Conservation (phyloP, 2,888 invertebrate genomes). For the Campoletis raptor region DNA sequence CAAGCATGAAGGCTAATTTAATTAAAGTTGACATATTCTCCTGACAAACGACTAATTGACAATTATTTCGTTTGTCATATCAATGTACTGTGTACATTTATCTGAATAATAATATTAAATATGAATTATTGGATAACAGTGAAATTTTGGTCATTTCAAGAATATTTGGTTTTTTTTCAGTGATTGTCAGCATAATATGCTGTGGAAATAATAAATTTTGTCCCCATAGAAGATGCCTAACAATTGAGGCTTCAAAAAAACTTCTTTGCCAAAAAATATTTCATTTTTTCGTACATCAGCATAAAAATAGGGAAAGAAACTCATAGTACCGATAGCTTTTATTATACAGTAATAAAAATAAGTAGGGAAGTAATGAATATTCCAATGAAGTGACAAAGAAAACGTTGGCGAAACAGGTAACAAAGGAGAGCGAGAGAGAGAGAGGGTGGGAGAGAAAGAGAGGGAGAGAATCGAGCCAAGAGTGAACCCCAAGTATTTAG, state of each 20-base stretch:
- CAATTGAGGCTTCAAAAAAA: neutral
- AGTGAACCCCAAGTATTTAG: slow-evolving; percentile 19
- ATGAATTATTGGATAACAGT: neutral
- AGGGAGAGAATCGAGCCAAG: slow-evolving; percentile 19
- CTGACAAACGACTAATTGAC: neutral
- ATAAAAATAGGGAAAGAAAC: neutral
- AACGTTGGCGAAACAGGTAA: neutral
- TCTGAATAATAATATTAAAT: neutral
- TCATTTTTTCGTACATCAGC: neutral
- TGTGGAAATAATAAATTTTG: neutral
- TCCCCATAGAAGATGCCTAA: too few relatives aligned
- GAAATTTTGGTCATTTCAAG: neutral
- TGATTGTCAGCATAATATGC: neutral
- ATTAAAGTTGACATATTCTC: neutral
- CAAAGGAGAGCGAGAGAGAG: neutral
- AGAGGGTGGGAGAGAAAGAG: slow-evolving; percentile 26
- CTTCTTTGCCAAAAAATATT: neutral
- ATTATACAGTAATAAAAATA: neutral
- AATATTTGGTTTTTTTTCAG: too few relatives aligned
- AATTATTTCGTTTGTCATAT: neutral
- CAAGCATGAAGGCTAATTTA: neutral
- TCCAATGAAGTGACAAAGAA: neutral
- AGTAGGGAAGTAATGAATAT: neutral
- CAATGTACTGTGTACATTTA: too few relatives aligned
- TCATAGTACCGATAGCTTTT: neutral